Evolutionary conservation across 1,140 invertebrate genomes (phyloP), one percentile per base, ranked within the genome.

Genomic region (Cydia pomonella): DNA sequence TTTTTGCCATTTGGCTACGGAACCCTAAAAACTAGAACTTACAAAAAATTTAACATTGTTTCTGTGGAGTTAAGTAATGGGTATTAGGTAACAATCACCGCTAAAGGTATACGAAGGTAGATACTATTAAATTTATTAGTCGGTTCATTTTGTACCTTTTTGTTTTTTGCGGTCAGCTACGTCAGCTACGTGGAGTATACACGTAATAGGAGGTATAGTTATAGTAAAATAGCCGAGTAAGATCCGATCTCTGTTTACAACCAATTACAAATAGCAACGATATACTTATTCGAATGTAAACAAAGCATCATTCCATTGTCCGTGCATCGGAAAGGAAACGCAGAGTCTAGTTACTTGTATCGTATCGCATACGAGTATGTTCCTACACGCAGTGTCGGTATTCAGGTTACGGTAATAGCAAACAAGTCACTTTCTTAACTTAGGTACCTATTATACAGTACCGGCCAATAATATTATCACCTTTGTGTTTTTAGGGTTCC

Each of bases 251-350:
- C 53, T 1, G 53, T 59, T 59, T 59, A 59, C 53, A 59, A 21
- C n/a, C n/a, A n/a, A n/a, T n/a, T n/a, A n/a, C 53, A 59, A 59
- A 59, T 59, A 59, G 21, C 53, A n/a, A n/a, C 53, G 21, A 59
- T 59, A 59, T 23, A 21, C 7, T 59, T 59, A 59, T 59, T 59
- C 12, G 53, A 59, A 59, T 21, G 53, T 59, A 59, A 59, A 59
- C 53, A 59, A 59, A 21, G 53, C 53, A 59, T 59, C 53, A 59
- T 59, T 21, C 21, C 18, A 59, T 59, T 59, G 53, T 59, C 53
- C 53, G 53, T 3, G 47, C 47, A 50, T 50, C 47, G n/a, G 47
- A 59, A 59, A 59, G 50, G 50, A 59, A 59, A 23, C 53, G 53
- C 4, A 2, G 47, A 10, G 18, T 59, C 53, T 18, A 59, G 53